Evolutionary conservation across 1,140 invertebrate genomes (phyloP).

Genomic region (Idris sp.): DNA sequence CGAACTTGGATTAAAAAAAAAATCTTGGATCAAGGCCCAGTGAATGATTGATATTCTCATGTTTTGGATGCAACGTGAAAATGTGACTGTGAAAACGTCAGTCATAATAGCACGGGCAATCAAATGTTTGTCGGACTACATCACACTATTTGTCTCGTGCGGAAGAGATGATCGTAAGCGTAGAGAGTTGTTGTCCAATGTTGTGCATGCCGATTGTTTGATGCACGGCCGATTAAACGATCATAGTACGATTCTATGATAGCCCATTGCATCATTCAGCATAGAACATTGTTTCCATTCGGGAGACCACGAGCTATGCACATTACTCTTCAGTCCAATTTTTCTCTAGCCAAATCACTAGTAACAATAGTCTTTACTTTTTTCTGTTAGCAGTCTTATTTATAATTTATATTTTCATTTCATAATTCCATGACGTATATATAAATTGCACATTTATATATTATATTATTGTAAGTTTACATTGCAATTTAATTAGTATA

Average conservation of each 20-base stretch:
- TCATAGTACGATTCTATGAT: conserved; percentile 62
- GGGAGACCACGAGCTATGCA: conserved; percentile 42
- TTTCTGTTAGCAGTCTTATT: no score
- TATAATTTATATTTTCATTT: no score
- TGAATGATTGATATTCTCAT: no score
- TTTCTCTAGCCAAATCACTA: no score
- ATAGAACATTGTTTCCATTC: conserved; percentile 60
- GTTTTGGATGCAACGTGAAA: conserved; percentile 38
- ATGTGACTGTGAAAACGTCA: conserved; percentile 72
- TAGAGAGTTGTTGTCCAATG: conserved; percentile 64
- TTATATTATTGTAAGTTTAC: no score
- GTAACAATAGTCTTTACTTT: no score
- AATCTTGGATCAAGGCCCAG: no score
- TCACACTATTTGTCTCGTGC: conserved; percentile 75
- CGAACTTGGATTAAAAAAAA: no score
- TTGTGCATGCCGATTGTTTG: conserved; percentile 73
- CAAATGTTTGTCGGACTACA: conserved; percentile 74
- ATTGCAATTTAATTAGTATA: no score
- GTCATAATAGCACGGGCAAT: conserved; percentile 77
- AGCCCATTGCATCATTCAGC: conserved; percentile 54
- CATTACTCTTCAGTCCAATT: conserved; percentile 7
- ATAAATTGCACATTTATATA: no score
- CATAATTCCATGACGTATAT: no score
- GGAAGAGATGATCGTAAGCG: conserved; percentile 70
- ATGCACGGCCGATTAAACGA: conserved; percentile 77